Base-by-base conservation (phyloP, 2,797 vertebrate genomes). In the Spinus pinus region DNA sequence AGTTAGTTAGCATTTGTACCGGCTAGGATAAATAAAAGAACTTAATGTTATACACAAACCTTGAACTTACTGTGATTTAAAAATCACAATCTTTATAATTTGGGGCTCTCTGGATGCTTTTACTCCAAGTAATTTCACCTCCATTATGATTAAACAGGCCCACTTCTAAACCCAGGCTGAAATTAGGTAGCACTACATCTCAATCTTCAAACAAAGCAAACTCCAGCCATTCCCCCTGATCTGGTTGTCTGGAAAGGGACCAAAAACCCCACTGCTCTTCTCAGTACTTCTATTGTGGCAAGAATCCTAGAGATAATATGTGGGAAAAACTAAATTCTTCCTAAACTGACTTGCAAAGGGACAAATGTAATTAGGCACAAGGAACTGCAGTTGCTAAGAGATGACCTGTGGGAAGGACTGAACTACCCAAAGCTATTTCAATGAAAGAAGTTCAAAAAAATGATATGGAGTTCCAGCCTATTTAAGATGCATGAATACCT, bases 321-420 rank as follows among this genome's bases (percentile, higher is more conserved):
- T 4, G 67, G 18, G 13, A 62, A 82, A 75, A 79, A 9, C 0
- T 27, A 91, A 96, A 81, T 35, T 78, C 61, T 94, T 95, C 67
- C 31, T 94, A 37, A 95, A 92, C 22, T 72, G 71, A 82, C 44
- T 46, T 11, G 12, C 82, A 82, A 69, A 88, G 20, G 21, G 69
- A 35, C 30, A 75, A 61, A 64, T 47, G 41, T 56, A 77, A 67
- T 47, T 6, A 81, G 22, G 8, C 0, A 0, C 30, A 85, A 61
- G 35, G 46, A 90, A 57, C 17, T 73, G 56, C 49, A 62, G 37
- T 10, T 79, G 58, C 44, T 93, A 66, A 81, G 54, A 69, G 71
- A 74, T 39, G 28, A 46, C 39, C 58, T 58, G 44, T 37, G 33
- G n/a, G 80, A 85, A 80, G 60, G 31, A 73, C 41, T 37, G 25